Conservation (phyloP, 1,140 invertebrate species). For the Brachionus plicatilis region DNA sequence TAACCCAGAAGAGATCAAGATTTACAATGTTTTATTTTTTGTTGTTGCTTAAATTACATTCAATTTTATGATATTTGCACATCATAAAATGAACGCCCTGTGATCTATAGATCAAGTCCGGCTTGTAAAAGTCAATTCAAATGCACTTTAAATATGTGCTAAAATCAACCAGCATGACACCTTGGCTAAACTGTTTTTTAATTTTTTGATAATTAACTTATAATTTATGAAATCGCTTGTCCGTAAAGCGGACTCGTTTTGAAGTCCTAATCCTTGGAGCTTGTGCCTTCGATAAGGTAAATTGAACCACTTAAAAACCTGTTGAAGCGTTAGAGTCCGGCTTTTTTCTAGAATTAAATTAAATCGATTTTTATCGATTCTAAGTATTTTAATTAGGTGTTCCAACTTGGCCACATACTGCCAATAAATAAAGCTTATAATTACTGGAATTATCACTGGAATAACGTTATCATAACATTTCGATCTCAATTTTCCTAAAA, state of each 20-base stretch:
- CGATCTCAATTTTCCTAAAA: slow-evolving; percentile 33
- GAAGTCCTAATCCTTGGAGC: background rate
- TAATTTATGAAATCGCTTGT: slow-evolving; percentile 23
- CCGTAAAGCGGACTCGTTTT: background rate
- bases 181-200: background rate
- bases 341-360: background rate
- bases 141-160: background rate
- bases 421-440: slow-evolving; percentile 5
- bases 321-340: background rate
- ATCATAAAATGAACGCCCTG: slow-evolving; percentile 1
- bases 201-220: slow-evolving; percentile 9
- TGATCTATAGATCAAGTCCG: background rate
- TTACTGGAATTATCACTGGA: slow-evolving; percentile 1
- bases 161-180: slow-evolving; percentile 25
- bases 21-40: background rate
- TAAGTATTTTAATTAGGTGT: background rate
- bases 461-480: slow-evolving; percentile 35
- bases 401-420: background rate
- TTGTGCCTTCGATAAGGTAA: background rate
- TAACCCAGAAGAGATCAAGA: background rate
- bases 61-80: slow-evolving; percentile 31
- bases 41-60: background rate
- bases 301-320: background rate
- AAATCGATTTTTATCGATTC: background rate
- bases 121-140: background rate